A percentile compares a stretch with the other conserved stretches of the same genome.
Evolutionary conservation across 2,113 vertebrate species (phyloP).

Genomic region (Misgurnus mizolepis): DNA sequence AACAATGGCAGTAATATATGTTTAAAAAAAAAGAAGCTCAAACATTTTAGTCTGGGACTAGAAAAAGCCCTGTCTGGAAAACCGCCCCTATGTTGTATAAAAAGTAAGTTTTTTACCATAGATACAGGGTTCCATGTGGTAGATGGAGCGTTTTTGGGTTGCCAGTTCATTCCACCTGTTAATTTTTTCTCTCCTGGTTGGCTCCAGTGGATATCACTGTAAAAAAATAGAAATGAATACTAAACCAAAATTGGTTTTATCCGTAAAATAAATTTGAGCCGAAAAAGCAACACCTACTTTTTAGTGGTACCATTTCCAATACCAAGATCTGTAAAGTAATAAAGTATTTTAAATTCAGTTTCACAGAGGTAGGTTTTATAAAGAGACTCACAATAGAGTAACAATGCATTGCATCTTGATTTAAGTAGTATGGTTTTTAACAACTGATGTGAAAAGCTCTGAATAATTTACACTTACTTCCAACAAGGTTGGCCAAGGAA

Average conservation of each 20-base stretch:
- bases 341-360: not conserved
- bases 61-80: too few species aligned
- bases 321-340: slow-evolving; percentile 83
- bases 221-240: not conserved
- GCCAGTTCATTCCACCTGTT: slow-evolving; percentile 97
- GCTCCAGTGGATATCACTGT: slow-evolving; percentile 96
- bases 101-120: slow-evolving; percentile 84
- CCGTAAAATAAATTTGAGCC: not conserved
- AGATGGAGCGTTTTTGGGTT: slow-evolving; percentile 91
- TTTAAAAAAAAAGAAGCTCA: too few species aligned
- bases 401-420: not conserved
- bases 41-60: too few species aligned
- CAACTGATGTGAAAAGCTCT: not conserved
- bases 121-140: slow-evolving; percentile 98
- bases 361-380: not conserved
- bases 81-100: not conserved
- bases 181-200: slow-evolving; percentile 97
- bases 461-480: slow-evolving; percentile 84
- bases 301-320: slow-evolving; percentile 97
- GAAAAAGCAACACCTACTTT: slow-evolving; percentile 80
- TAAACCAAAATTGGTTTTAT: not conserved
- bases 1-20: too few species aligned
- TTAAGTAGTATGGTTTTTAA: not conserved
- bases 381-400: not conserved
- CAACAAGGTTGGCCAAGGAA: slow-evolving; percentile 95